Conservation (phyloP, 2,113 vertebrate genomes). For the Callorhinus ursinus region DNA sequence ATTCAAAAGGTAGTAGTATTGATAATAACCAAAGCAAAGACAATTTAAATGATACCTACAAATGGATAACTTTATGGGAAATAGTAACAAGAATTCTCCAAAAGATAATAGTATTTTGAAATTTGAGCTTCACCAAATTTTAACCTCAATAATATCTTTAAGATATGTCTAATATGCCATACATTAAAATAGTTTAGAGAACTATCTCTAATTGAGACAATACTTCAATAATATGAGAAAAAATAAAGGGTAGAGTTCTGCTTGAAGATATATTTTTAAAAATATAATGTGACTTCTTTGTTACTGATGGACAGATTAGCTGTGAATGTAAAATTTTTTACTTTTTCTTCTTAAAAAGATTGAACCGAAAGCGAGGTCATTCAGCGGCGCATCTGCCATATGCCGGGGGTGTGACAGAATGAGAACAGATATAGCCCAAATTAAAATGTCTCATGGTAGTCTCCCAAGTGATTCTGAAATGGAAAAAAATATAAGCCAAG, state of each 20-base stretch:
- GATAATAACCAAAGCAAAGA: neutral
- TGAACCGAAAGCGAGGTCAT: constrained; percentile 53
- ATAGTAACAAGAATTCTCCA: neutral
- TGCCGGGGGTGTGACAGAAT: constrained; percentile 69
- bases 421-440: constrained; percentile 69
- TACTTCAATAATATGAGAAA: neutral
- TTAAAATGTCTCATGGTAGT: constrained; percentile 60
- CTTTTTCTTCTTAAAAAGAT: constrained; percentile 43
- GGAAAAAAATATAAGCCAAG: constrained; percentile 65
- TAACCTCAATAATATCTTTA: neutral
- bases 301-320: constrained; percentile 52
- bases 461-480: constrained; percentile 62
- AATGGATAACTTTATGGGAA: neutral
- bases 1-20: neutral
- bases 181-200: neutral
- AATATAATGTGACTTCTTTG: neutral
- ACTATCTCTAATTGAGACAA: neutral
- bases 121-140: neutral
- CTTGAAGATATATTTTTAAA: neutral
- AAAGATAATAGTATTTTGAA: neutral
- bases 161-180: neutral
- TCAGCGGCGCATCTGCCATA: neutral
- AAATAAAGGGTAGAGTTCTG: neutral
- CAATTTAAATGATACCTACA: neutral
- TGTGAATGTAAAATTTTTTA: constrained; percentile 15